These are phyloP conservation scores for Galeruca laticollis DNA, from an alignment of 2,888 invertebrate genomes.

Conservation along the genomic window DNA sequence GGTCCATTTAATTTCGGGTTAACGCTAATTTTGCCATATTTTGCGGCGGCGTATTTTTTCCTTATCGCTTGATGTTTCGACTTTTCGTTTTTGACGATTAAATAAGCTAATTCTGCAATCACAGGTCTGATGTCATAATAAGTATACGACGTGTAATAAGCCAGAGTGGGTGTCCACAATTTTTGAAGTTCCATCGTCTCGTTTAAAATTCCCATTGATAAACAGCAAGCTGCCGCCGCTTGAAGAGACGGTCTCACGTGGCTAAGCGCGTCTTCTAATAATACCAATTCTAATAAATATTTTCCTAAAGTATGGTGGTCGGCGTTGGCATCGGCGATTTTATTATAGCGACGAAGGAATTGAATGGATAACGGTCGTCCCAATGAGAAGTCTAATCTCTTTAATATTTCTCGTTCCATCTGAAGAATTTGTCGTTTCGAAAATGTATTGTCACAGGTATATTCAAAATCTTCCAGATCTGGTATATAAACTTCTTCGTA, in stretches of 20 bases:
- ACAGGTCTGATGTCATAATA: slow-evolving; percentile 77
- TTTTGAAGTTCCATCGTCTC: slow-evolving; percentile 64
- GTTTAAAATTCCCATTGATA: slow-evolving; percentile 74
- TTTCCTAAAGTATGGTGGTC: slow-evolving; percentile 73
- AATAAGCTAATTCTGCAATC: slow-evolving; percentile 76
- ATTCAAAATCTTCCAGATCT: slow-evolving; percentile 88
- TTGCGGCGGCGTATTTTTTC: slow-evolving; percentile 74
- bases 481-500: slow-evolving; percentile 96
- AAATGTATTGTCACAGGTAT: slow-evolving; percentile 91
- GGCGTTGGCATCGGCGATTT: slow-evolving; percentile 65
- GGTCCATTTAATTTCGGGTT: slow-evolving; percentile 73
- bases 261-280: slow-evolving; percentile 84
- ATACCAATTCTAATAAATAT: slow-evolving; percentile 88
- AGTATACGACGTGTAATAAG: slow-evolving; percentile 82
- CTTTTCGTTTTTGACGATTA: slow-evolving; percentile 77
- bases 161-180: slow-evolving; percentile 82
- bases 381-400: slow-evolving; percentile 82
- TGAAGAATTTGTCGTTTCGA: slow-evolving; percentile 80
- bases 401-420: slow-evolving; percentile 87
- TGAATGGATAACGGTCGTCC: slow-evolving; percentile 89
- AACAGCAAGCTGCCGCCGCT: slow-evolving; percentile 84
- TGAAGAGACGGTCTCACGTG: slow-evolving; percentile 85
- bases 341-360: slow-evolving; percentile 84
- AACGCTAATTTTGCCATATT: slow-evolving; percentile 75
- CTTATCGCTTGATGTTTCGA: slow-evolving; percentile 79